phyloP scores from a whole-genome alignment of 2,888 invertebrate species.

The Antitype chi region DNA sequence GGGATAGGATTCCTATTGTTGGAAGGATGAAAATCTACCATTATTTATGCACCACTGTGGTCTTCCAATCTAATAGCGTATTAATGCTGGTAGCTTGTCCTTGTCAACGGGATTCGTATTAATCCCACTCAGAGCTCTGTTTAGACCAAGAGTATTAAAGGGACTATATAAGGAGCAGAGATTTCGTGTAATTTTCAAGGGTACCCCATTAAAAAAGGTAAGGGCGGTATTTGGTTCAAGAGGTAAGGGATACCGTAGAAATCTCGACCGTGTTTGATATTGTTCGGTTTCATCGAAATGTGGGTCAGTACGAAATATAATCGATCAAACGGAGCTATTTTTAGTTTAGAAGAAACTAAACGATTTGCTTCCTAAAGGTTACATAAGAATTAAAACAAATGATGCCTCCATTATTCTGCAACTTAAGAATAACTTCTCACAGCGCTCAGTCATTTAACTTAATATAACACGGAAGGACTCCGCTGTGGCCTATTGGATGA shows the following conservation, averaged over 20 bases:
- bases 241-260: constrained; percentile 27
- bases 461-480: constrained; percentile 45
- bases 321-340: constrained; percentile 16
- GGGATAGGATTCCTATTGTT: constrained; percentile 16
- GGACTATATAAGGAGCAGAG: constrained; percentile 28
- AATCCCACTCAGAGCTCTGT: constrained; percentile 40
- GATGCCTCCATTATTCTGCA: constrained; percentile 18
- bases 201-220: constrained; percentile 49
- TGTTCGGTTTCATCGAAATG: constrained; percentile 40
- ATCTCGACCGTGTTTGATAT: constrained; percentile 47
- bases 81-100: constrained; percentile 38
- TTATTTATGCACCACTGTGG: constrained; percentile 40
- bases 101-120: constrained; percentile 31
- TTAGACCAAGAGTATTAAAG: constrained; percentile 33
- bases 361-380: background rate
- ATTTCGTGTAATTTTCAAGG: constrained; percentile 45
- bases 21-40: constrained; percentile 15
- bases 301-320: constrained; percentile 29
- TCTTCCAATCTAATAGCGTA: constrained; percentile 36
- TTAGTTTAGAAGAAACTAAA: constrained; percentile 13
- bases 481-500: constrained; percentile 58
- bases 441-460: constrained; percentile 46
- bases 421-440: constrained; percentile 30
- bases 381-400: constrained; percentile 17
- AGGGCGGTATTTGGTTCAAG: constrained; percentile 42